These are phyloP conservation scores for Nasua narica DNA, from an alignment of 2,797 vertebrate species.

Conservation along the genomic window DNA sequence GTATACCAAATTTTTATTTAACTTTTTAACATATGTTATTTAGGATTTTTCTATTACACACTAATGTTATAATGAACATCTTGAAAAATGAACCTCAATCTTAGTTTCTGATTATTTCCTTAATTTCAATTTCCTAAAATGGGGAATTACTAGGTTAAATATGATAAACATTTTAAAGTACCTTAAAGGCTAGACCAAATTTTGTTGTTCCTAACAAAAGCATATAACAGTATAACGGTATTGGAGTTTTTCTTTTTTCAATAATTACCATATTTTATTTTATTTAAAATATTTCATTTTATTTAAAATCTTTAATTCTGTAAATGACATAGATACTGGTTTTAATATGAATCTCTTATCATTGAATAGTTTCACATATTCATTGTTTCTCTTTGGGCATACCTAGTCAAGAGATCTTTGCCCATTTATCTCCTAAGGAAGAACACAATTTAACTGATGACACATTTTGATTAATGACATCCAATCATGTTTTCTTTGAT, in stretches of 20 bases:
- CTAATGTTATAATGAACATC: not conserved
- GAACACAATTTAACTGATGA: not conserved
- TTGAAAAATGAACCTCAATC: not conserved
- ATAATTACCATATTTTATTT: not conserved
- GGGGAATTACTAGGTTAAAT: not conserved
- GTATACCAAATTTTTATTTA: not conserved
- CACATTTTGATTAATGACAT: not conserved
- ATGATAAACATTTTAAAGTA: not conserved
- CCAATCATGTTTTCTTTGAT: not conserved
- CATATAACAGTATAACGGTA: not conserved
- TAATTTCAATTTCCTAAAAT: not conserved
- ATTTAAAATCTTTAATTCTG: too few species aligned
- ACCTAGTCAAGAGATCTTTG: not conserved
- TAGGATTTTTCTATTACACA: not conserved
- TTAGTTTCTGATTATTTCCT: constrained; percentile 25
- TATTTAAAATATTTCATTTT: too few species aligned
- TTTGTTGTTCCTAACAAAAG: not conserved
- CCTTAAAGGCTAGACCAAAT: not conserved
- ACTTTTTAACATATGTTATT: not conserved
- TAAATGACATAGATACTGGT: not conserved
- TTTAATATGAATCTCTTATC: not conserved
- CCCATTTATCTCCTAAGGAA: not conserved
- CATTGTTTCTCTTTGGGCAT: not conserved
- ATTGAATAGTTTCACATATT: not conserved
- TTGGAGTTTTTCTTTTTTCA: not conserved